Percentiles rank a stretch among this genome's conserved stretches.
phyloP scores from a whole-genome alignment of 1,140 invertebrate species.

The Drosophila jambulina region DNA sequence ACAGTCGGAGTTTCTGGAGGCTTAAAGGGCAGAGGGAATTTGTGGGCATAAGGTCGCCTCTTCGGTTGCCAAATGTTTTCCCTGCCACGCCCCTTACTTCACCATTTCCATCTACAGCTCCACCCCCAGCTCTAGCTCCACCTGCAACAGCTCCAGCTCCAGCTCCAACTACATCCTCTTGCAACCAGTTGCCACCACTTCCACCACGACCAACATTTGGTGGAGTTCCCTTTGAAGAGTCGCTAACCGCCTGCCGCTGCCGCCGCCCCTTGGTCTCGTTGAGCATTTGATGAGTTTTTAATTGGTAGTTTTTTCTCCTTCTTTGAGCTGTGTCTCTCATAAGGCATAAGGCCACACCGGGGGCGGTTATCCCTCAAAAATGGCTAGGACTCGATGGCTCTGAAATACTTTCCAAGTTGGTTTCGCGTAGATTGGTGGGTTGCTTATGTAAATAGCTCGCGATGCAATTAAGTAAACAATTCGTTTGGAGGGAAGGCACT shows the following conservation, averaged over 20 bases:
- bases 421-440: slow-evolving; percentile 15
- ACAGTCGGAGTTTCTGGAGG: slow-evolving; percentile 8
- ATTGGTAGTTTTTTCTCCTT: slow-evolving; percentile 41
- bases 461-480: slow-evolving; percentile 36
- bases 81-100: slow-evolving; percentile 13
- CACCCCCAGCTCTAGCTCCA: neutral
- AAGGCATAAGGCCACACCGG: too few relatives aligned
- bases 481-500: slow-evolving; percentile 11
- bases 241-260: slow-evolving; percentile 8
- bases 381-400: slow-evolving; percentile 25
- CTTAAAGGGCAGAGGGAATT: slow-evolving; percentile 30
- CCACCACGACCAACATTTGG: slow-evolving; percentile 19
- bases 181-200: slow-evolving; percentile 35
- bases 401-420: slow-evolving; percentile 18
- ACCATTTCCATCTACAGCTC: slow-evolving; percentile 10
- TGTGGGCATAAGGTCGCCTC: slow-evolving; percentile 44
- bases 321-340: slow-evolving; percentile 12
- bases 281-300: slow-evolving; percentile 62
- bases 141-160: neutral
- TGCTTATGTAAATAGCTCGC: slow-evolving; percentile 33
- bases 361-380: slow-evolving; percentile 16
- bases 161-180: slow-evolving; percentile 13
- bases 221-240: slow-evolving; percentile 49
- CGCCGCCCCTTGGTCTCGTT: slow-evolving; percentile 6
- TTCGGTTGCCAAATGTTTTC: slow-evolving; percentile 55